Base-by-base conservation (phyloP, 1,140 invertebrate species). In the Neuroterus valhalla region DNA sequence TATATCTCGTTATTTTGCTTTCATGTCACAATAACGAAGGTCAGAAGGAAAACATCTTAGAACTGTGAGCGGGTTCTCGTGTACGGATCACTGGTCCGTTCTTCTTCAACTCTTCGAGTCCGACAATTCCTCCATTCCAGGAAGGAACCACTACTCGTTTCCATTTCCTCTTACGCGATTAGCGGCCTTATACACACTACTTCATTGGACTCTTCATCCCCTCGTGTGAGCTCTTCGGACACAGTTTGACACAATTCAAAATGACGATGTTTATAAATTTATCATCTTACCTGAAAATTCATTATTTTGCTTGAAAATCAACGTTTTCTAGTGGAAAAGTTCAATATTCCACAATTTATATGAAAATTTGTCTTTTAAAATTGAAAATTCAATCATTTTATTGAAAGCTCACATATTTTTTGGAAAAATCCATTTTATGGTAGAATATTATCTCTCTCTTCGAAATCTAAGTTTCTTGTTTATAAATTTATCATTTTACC, bases 121-220 rank as follows among this genome's bases (percentile, higher is more conserved):
- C 74, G 76, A 69, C 62, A 74, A 76, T 81, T 78, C 74, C 78
- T 68, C 70, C 74, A 19, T 87, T 87, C 86, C 80, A 50, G 80
- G 85, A 87, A 88, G 83, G 68, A 78, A 44, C 72, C 48, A 81
- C 81, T 86, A 85, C 86, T 86, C 81, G 86, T 87, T 89, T 87
- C 86, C 85, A 85, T 86, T 89, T 89, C 88, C 81, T 81, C 86
- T 88, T 88, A 89, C 81, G 82, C 88, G 84, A 89, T 89, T 89
- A 88, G 84, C 84, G 73, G 74, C 48, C 75, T 81, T 75, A 71
- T 80, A 23, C 50, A 21, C 31, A 38, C 31, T 38, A 38, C 19
- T 52, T 52, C 3, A 55, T 21, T 23, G 2, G 2, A 11, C 19
- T 11, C 19, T 11, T 23, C 52, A 23, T 23, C 23, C 21, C 52